Conservation (phyloP, 2,113 vertebrate species). For the Rhizomys pruinosus region DNA sequence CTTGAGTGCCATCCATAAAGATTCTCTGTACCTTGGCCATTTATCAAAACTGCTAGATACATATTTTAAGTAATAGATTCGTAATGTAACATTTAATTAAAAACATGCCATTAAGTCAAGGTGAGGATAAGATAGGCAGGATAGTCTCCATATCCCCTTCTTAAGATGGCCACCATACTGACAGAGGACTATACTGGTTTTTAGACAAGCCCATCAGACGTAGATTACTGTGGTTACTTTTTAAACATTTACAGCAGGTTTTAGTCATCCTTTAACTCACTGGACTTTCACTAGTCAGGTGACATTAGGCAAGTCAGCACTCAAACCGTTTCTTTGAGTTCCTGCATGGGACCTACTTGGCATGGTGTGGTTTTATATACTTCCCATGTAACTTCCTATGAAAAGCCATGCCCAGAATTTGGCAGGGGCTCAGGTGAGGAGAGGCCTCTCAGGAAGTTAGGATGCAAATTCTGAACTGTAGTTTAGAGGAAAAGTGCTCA, state of each 20-base stretch:
- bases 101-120: constrained; percentile 22
- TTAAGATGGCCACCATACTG: constrained; percentile 26
- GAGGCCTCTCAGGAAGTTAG: neutral
- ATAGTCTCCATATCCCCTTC: neutral
- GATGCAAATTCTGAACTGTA: neutral
- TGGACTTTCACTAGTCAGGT: neutral
- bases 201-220: constrained; percentile 4
- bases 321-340: neutral
- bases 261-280: constrained; percentile 26
- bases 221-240: neutral
- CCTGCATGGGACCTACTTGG: neutral
- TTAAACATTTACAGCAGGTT: constrained; percentile 3
- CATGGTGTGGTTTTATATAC: neutral
- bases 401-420: neutral
- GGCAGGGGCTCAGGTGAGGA: neutral
- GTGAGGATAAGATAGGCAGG: neutral
- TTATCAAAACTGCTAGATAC: neutral
- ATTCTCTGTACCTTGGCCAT: neutral
- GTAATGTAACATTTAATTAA: constrained; percentile 36
- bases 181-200: neutral
- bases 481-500: constrained; percentile 40
- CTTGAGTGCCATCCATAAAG: neutral
- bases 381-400: constrained; percentile 16
- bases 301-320: neutral
- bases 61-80: constrained; percentile 30